Base-by-base conservation (phyloP, 2,113 vertebrate genomes). In the Sylvietta virens region DNA sequence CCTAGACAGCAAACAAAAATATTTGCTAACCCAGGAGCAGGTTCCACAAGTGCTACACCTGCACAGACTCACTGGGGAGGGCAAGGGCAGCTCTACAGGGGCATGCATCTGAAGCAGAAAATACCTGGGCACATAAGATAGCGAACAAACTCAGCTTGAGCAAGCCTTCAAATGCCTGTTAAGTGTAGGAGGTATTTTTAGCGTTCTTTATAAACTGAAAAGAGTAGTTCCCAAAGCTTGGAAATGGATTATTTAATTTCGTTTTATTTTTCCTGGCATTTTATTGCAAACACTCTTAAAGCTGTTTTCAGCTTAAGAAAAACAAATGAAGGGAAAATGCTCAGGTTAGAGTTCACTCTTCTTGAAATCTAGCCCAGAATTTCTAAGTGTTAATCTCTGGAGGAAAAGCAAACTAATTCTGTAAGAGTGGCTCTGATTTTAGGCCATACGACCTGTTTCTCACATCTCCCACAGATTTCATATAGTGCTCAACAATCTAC, bases 401-500 rank as follows among this genome's bases (percentile, higher is more conserved):
- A 97, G 96, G 91, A 97, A 98, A 98, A 97, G 87, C 72, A 96
- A 97, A 95, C 70, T 95, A 97, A 97, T 94, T 92, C 81, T 88
- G 50, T 79, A 96, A 95, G 91, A 94, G 84, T 72, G 30, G 86
- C 54, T 80, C 76, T 92, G 79, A 87, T 90, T 96, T 95, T 84
- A 79, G 66, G 86, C 76, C 39, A 84, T 66, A 87, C 5, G 3
- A 96, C 66, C 91, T n/a, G 13, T 81, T 92, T 88, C 90, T 94
- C 90, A 89, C 72, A 90, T 91, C 61, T 93, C 81, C 84, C 74
- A 35, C 65, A 79, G 57, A 74, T 88, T 94, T 88, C 87, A 51
- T 76, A 56, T 18, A 81, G 91, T 64, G 95, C 69, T 84, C 81
- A 60, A 92, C 64, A 92, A 95, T 57, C 44, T 53, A 69, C 57